Evolutionary conservation across 1,140 invertebrate genomes (phyloP).

Genomic region (Brachionus asplanchnoidis): DNA sequence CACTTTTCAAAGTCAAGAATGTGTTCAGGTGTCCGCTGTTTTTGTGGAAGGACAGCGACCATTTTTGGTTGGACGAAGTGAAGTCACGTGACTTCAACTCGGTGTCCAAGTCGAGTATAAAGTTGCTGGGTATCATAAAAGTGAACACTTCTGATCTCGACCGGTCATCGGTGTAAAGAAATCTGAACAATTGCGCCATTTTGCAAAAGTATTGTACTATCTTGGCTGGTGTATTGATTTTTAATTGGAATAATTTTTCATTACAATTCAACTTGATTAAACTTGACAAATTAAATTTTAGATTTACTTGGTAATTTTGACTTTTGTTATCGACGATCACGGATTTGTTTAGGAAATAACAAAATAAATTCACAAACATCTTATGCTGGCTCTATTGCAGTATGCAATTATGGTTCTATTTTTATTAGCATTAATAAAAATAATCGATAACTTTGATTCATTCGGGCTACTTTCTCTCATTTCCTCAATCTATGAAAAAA

Average conservation of each 20-base stretch:
- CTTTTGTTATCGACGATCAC: neutral
- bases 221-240: neutral
- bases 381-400: neutral
- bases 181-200: constrained; percentile 77
- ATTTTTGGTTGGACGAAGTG: constrained; percentile 75
- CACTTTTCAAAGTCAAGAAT: constrained; percentile 72
- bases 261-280: constrained; percentile 13
- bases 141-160: constrained; percentile 70
- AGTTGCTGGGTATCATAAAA: constrained; percentile 48
- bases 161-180: constrained; percentile 75
- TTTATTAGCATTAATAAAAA: constrained; percentile 29
- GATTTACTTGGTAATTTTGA: neutral
- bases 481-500: constrained; percentile 9
- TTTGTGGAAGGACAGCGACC: constrained; percentile 77
- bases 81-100: constrained; percentile 79
- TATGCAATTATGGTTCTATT: constrained; percentile 20
- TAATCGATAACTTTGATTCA: constrained; percentile 13
- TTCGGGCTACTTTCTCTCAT: neutral
- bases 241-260: constrained; percentile 18
- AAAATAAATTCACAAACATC: constrained; percentile 24
- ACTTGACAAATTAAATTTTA: neutral
- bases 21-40: constrained; percentile 74
- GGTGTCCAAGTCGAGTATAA: constrained; percentile 57
- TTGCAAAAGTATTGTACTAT: neutral
- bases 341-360: neutral